Percentiles rank a stretch among this genome's conserved stretches.
Evolutionary conservation across 2,113 vertebrate species (phyloP).

Genomic region (Camelus bactrianus): DNA sequence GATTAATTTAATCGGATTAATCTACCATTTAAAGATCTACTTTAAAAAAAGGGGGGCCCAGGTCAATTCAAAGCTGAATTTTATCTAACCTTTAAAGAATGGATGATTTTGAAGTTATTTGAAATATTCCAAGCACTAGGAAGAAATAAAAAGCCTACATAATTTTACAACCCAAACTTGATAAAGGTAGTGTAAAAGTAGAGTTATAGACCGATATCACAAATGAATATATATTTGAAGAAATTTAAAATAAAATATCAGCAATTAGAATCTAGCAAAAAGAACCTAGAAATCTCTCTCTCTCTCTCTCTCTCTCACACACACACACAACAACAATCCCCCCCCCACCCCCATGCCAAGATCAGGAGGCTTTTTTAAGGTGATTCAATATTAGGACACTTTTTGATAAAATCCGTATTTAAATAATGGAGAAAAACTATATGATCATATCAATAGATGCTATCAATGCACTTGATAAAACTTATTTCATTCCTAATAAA

Average conservation of each 20-base stretch:
- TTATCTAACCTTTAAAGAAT: neutral
- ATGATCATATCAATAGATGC: neutral
- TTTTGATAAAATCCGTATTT: constrained; percentile 7
- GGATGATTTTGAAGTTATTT: constrained; percentile 25
- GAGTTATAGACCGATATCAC: neutral
- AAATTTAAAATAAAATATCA: neutral
- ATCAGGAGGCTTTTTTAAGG: neutral
- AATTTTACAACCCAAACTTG: neutral
- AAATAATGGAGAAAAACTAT: constrained; percentile 24
- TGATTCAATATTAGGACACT: neutral
- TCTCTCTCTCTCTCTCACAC: neutral
- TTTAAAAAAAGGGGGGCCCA: neutral
- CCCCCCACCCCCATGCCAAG: neutral
- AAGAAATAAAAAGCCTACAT: neutral
- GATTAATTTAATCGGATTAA: too few species aligned
- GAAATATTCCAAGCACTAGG: neutral
- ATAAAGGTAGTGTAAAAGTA: neutral
- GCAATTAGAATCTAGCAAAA: neutral
- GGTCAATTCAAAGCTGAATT: neutral
- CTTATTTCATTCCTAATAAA: constrained; percentile 2
- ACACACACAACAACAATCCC: neutral
- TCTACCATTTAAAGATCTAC: neutral
- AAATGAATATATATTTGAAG: neutral
- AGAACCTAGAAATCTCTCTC: neutral
- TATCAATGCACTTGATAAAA: neutral